Base-by-base conservation (phyloP, 2,113 vertebrate genomes). In the Xyrauchen texanus region DNA sequence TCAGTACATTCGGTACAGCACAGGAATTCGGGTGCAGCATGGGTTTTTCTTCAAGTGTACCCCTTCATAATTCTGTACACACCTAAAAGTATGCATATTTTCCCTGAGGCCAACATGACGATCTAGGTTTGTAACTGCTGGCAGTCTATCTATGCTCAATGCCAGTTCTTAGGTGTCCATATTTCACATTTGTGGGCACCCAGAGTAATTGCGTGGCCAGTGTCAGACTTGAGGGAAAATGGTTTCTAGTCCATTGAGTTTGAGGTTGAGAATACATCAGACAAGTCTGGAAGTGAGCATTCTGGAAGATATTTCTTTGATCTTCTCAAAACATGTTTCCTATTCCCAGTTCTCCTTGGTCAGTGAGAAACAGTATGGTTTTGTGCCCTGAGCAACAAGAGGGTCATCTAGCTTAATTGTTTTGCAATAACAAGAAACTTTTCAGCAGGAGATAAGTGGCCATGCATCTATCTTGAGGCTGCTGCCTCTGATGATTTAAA, bases 401-500 rank as follows among this genome's bases (percentile, higher is more conserved):
- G 57, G 68, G 52, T 57, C 21, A 57, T 71, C 52, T 55, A 55
- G 55, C 12, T 57, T 71, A 7, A 57, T 45, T 34, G 42, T 53
- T 57, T 57, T 7, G 5, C 57, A 60, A 4, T 47, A 21, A n/a
- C 12, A 58, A 72, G 70, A 60, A 61, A 60, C 42, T 61, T 42
- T 73, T 73, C n/a, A 61, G 13, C 53, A 11, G 45, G 55, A 16
- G 70, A 73, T 61, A 73, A 73, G 44, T 73, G n/a, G 3, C 15
- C 57, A 21, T 1, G 13, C 57, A 61, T 73, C 70, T 21, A 55
- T 76, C 21, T 76, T 65, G 53, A 45, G 13, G 51, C 46, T 5
- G 8, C 3, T 73, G 10, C 52, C 52, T 4, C 12, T n/a, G 60
- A 7, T 76, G 61, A 64, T 42, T 63, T 4, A 62, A 13, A 74